Evolutionary conservation across 2,888 invertebrate genomes (phyloP).

Genomic region (Trissoscelio sp.): DNA sequence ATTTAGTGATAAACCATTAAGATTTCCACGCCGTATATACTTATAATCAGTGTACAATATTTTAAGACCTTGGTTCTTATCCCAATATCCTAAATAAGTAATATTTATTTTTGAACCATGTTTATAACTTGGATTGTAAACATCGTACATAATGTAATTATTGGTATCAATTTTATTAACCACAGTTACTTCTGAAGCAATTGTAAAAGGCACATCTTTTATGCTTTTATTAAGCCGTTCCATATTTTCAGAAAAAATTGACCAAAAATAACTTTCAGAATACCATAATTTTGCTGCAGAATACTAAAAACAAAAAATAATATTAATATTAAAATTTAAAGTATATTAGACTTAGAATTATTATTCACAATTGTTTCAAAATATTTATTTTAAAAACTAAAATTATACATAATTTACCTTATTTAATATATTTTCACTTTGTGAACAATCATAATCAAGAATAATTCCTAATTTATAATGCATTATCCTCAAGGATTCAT

Average conservation of each 20-base stretch:
- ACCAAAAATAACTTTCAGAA: no score
- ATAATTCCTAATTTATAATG: conserved; percentile 74
- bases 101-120: conserved; percentile 75
- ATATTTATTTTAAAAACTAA: no score
- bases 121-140: conserved; percentile 77
- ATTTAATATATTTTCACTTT: conserved; percentile 70
- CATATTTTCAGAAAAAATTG: no score
- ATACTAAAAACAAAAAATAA: no score
- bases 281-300: no score
- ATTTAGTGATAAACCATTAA: conserved; percentile 36
- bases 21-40: conserved; percentile 34
- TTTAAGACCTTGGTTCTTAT: conserved; percentile 65
- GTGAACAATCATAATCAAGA: conserved; percentile 74
- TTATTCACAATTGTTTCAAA: no score
- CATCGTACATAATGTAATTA: conserved; percentile 74
- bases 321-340: no score
- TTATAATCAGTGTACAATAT: conserved; percentile 75
- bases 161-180: conserved; percentile 3
- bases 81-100: conserved; percentile 77
- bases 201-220: no score
- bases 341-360: no score
- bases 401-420: no score
- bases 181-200: no score
- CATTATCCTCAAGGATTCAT: conserved; percentile 71
- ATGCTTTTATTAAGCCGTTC: no score